Evolutionary conservation across 1,140 invertebrate genomes (phyloP), one percentile per base, ranked within the genome.

Genomic region (Protaetia brevitarsis): DNA sequence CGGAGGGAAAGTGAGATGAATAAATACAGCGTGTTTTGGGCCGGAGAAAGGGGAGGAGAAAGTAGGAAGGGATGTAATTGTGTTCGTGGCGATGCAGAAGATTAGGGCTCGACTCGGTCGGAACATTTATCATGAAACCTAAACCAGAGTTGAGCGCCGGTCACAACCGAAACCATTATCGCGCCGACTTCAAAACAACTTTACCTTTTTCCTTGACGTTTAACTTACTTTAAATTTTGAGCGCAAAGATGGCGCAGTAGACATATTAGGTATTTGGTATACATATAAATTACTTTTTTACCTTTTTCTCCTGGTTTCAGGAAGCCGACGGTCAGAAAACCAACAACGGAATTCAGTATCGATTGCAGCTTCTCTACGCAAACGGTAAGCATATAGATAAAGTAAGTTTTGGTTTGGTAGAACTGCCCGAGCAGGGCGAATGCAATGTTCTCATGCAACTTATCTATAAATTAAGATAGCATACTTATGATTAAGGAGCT

Each of bases 261-360:
- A 19, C 41, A 26, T 51, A 51, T 51, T 27, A 10, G 10, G 27
- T 23, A 29, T 3, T n/a, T 13, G n/a, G 3, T 29, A 29, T 27
- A 59, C n/a, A 59, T 59, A 29, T 19, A n/a, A 5, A 19, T 51
- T 51, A 34, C 6, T 16, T 28, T 59, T 59, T 59, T 28, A 59
- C 26, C 16, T 6, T n/a, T 67, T 70, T 71, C 69, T 75, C 76
- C 76, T 72, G 73, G 68, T 86, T 87, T 1, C 84, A 97, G 94
- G 97, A 99, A 85, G 86, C 89, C 13, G 97, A 98, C 77, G 89
- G 93, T 27, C 94, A 96, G 78, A 98, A 98, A 82, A 99, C 96
- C 34, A 99, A 98, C 80, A 99, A 99, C 83, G 97, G 97, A 66
- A 99, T 99, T 67, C 97, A 99, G 77, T 99, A 99, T 83, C 87